Evolutionary conservation across 1,140 invertebrate species (phyloP), one percentile per base, ranked within the genome.

Genomic region (Triops longicaudatus): DNA sequence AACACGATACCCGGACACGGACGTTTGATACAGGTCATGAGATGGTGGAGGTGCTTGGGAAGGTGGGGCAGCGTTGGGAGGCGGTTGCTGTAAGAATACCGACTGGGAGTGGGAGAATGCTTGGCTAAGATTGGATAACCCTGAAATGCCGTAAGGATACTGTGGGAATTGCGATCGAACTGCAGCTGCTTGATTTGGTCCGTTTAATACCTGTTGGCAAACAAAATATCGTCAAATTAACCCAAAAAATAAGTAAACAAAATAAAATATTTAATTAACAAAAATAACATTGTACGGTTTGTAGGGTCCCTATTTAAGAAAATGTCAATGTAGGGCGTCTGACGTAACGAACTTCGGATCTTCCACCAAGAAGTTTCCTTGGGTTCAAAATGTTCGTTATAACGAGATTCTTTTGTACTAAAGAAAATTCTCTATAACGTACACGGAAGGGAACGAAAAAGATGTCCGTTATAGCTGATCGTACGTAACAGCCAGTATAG

Each of bases 21-120:
- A 88, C 81, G 88, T 92, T 81, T 90, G 91, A 85, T 93, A 94
- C 84, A 94, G 89, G 80, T 95, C 93, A 72, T 91, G 91, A 1
- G 90, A 87, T 37, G 89, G 7, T 7, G 31, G 88, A 78, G 86
- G 63, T 6, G 72, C 71, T 6, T 72, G 72, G 5, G 76, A 42
- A 22, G 76, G 76, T 17, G 86, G 86, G 26, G 86, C 85, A 1
- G 86, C 84, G 7, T 83, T 83, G n/a, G 89, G 85, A 75, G 83
- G 85, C 22, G 86, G 85, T 50, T 89, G 88, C 80, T 88, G 90
- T 78, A 91, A 83, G 80, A 91, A 90, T 81, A 89, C 86, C 43
- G 87, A 90, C 79, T 89, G 89, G 78, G 50, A 73, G 31, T 73
- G n/a, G 73, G 73, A 73, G 72, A 41, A 72, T 9, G 72, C n/a